These are phyloP conservation scores for Thomomys bottae DNA, from an alignment of 2,113 vertebrate species.

Conservation along the genomic window DNA sequence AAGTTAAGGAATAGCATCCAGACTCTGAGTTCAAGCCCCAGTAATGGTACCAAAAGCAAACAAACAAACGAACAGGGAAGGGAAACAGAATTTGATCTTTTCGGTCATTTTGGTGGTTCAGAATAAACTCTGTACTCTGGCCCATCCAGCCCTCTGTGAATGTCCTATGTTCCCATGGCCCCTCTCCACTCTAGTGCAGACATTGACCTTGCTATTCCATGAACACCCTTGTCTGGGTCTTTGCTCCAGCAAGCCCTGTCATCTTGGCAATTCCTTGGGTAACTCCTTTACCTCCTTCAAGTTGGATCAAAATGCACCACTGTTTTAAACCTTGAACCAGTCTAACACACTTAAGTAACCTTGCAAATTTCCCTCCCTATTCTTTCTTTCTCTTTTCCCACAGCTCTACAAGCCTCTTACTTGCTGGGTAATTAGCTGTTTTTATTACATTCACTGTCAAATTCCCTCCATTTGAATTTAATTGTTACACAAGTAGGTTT, in stretches of 20 bases:
- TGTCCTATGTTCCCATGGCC: not conserved
- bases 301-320: not conserved
- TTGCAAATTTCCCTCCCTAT: not conserved
- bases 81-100: not conserved
- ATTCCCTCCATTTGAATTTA: not conserved
- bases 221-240: not conserved
- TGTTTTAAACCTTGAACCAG: not conserved
- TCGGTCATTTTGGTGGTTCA: not conserved
- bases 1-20: too few relatives aligned
- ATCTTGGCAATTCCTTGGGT: not conserved
- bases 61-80: too few relatives aligned
- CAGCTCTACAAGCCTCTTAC: not conserved
- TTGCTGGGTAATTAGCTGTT: not conserved
- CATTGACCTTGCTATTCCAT: not conserved
- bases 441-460: not conserved
- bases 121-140: rapidly evolving
- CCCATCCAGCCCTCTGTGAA: not conserved
- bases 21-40: too few relatives aligned
- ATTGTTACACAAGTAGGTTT: not conserved
- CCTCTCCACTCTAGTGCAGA: not conserved
- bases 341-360: not conserved
- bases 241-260: not conserved
- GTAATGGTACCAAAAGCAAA: too few relatives aligned
- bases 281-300: not conserved
- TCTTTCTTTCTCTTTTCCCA: not conserved